A percentile compares a stretch with the other conserved stretches of the same genome.
Evolutionary conservation across 2,113 vertebrate genomes (phyloP).

Genomic region (Varanus komodoensis): DNA sequence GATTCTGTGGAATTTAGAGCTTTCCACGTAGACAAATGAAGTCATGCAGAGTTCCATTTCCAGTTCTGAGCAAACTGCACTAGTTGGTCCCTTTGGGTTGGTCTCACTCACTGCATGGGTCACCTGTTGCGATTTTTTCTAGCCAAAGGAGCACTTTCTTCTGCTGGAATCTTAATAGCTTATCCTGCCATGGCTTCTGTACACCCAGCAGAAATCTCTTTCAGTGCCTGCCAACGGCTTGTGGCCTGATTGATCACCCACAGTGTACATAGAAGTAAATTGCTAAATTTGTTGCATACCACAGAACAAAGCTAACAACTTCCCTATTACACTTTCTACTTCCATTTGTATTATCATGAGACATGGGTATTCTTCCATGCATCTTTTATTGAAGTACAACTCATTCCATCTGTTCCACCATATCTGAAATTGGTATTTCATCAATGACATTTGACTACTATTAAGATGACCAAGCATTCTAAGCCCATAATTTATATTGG

Average conservation of each 20-base stretch:
- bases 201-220: conserved; percentile 9
- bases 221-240: not conserved
- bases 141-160: conserved; percentile 7
- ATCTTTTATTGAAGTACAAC: not conserved
- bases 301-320: conserved; percentile 6
- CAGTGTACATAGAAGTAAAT: not conserved
- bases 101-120: not conserved
- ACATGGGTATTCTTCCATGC: not conserved
- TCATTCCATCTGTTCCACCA: not conserved
- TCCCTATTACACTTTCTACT: not conserved
- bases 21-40: not conserved
- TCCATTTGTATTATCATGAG: not conserved
- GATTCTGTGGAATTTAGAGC: not conserved
- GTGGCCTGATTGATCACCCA: not conserved
- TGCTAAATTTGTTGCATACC: conserved; percentile 9
- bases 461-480: not conserved
- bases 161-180: conserved; percentile 7
- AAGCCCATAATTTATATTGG: not conserved
- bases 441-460: not conserved
- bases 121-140: not conserved
- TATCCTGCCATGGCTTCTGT: not conserved
- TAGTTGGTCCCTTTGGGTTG: conserved; percentile 1
- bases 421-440: not conserved
- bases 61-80: not conserved
- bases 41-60: not conserved